Base-by-base conservation (phyloP, 1,140 invertebrate genomes). In the Drosophila grimshawi region DNA sequence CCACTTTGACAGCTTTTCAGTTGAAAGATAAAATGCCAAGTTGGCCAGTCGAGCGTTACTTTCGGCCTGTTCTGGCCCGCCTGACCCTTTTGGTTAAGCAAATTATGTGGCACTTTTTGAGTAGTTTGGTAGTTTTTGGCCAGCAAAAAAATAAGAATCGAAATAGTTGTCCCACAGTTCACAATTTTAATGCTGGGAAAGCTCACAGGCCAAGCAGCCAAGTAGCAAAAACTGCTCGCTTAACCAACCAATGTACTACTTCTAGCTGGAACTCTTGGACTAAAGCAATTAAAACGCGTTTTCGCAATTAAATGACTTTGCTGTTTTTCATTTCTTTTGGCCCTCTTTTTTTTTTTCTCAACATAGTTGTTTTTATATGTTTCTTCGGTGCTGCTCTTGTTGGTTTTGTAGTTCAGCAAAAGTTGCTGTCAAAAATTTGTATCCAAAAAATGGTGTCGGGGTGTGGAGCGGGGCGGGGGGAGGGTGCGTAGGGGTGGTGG, bases 301-400 rank as follows among this genome's bases (percentile, higher is more conserved):
- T 88, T 88, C 85, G 85, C 85, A 88, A 88, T 88, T 88, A 88
- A 88, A 88, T 88, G 85, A 88, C 85, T 88, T 89, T 85, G 86
- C 85, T 88, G 78, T 88, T 88, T 88, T 86, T 89, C 62, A 66
- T 67, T 52, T 41, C 48, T 49, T 61, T 51, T 59, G 29, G 35
- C 43, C 27, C 46, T 11, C 19, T 56, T 66, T 75, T n/a, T 66
- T 46, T 41, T 51, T 53, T 49, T 72, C 56, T 59, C 37, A 35
- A 48, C 52, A 56, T 65, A 46, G 46, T 39, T 62, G 48, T 11
- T 48, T 57, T 3, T 10, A 41, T 48, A 61, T 32, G 27, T 41
- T 5, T 41, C 11, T 29, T 49, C 5, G 33, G 11, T 41, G 64
- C 27, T 62, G 11, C 35, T 63, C 62, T 61, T 78, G 57, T 69